Evolutionary conservation across 1,140 invertebrate genomes (phyloP).

Genomic region (Calycopis cecrops): DNA sequence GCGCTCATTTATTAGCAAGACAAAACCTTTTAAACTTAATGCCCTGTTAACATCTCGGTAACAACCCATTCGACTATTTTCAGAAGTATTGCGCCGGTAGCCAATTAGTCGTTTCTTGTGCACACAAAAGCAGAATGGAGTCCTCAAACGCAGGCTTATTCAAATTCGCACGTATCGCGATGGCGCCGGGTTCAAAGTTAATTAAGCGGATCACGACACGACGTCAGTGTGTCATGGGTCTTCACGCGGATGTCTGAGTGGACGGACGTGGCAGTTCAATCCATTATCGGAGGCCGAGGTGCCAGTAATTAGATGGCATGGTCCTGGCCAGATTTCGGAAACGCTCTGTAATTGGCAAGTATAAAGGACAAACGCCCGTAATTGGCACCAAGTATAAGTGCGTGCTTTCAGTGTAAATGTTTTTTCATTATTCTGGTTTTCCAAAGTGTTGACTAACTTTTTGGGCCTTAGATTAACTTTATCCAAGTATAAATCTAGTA

Average conservation of each 20-base stretch:
- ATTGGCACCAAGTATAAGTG: no score
- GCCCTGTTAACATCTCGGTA: constrained; percentile 2
- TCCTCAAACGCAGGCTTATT: constrained; percentile 38
- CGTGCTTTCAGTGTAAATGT: no score
- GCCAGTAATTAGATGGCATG: no score
- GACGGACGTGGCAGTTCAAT: constrained; percentile 15
- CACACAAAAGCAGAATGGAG: constrained; percentile 32
- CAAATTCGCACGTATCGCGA: constrained; percentile 48
- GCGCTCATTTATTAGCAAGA: background rate
- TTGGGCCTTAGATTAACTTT: no score
- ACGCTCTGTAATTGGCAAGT: no score
- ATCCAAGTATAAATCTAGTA: no score
- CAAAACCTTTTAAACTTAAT: background rate
- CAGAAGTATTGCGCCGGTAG: constrained; percentile 4
- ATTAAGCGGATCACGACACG: constrained; percentile 55
- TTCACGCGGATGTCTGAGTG: constrained; percentile 23
- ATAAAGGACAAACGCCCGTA: no score
- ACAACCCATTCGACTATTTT: background rate
- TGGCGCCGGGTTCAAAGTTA: constrained; percentile 42
- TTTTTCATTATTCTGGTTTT: no score
- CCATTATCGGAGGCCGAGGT: background rate
- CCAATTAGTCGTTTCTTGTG: constrained; percentile 25
- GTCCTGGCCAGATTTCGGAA: no score
- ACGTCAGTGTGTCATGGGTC: constrained; percentile 38
- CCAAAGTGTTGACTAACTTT: no score